Evolutionary conservation across 2,888 invertebrate genomes (phyloP).

Genomic region (Aethes cnicana): DNA sequence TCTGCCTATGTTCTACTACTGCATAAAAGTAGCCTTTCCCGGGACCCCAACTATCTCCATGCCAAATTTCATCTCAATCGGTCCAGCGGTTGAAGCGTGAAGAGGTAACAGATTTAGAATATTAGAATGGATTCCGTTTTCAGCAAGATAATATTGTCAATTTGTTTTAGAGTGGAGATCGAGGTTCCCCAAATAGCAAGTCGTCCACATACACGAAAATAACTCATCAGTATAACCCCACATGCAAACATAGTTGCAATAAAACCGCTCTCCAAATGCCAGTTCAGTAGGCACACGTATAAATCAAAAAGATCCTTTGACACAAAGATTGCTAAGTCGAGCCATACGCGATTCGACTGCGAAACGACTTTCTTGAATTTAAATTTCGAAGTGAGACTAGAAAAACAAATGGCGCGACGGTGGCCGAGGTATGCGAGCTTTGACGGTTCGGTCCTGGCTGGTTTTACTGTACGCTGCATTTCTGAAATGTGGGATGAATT

Average conservation of each 20-base stretch:
- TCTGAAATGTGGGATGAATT: constrained; percentile 53
- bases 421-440: constrained; percentile 59
- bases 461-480: constrained; percentile 46
- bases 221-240: not conserved
- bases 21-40: no score
- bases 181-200: constrained; percentile 3
- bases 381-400: constrained; percentile 58
- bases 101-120: no score
- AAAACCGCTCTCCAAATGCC: constrained; percentile 16
- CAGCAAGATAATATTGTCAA: no score
- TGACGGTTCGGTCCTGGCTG: constrained; percentile 56
- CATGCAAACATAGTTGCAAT: constrained; percentile 27
- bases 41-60: no score
- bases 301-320: constrained; percentile 51
- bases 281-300: constrained; percentile 37
- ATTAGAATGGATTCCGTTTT: no score
- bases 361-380: constrained; percentile 58
- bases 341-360: constrained; percentile 47
- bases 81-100: no score
- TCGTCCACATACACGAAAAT: not conserved
- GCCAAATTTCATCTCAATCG: no score
- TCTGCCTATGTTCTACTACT: no score
- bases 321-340: constrained; percentile 49
- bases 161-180: no score
- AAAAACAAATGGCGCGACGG: constrained; percentile 68